Conservation (phyloP, 2,888 invertebrate species). For the Xestia ashworthii region DNA sequence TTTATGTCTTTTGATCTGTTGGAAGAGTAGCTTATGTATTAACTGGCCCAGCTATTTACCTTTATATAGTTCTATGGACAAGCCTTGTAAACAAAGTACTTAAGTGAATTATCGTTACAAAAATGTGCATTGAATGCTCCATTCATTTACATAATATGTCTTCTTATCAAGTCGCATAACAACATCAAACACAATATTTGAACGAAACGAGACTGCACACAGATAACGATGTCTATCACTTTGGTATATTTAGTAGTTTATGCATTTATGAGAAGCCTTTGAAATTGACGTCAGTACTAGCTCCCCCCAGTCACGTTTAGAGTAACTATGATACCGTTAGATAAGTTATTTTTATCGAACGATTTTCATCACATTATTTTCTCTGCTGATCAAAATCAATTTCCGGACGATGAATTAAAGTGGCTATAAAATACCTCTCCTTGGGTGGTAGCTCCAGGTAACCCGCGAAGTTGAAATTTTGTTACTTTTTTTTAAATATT, state of each 20-base stretch:
- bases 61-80: not conserved
- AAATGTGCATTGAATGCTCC: not conserved
- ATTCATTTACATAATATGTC: not conserved
- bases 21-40: not conserved
- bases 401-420: not conserved
- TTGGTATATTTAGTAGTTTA: not conserved
- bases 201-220: not conserved
- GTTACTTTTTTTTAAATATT: too few species aligned
- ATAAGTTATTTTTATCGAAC: not conserved
- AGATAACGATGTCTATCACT: not conserved
- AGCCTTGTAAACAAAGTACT: not conserved
- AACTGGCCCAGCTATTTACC: not conserved
- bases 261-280: too few species aligned
- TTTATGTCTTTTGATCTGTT: not conserved
- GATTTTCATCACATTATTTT: not conserved
- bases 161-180: not conserved
- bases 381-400: not conserved
- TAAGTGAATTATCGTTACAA: not conserved
- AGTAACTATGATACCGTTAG: too few species aligned
- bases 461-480: too few species aligned
- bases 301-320: not conserved
- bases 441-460: not conserved
- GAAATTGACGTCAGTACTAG: not conserved
- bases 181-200: constrained; percentile 7
- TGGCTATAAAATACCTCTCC: not conserved